Conservation (phyloP, 1,140 invertebrate species). For the Zaprionus kolodkinae region DNA sequence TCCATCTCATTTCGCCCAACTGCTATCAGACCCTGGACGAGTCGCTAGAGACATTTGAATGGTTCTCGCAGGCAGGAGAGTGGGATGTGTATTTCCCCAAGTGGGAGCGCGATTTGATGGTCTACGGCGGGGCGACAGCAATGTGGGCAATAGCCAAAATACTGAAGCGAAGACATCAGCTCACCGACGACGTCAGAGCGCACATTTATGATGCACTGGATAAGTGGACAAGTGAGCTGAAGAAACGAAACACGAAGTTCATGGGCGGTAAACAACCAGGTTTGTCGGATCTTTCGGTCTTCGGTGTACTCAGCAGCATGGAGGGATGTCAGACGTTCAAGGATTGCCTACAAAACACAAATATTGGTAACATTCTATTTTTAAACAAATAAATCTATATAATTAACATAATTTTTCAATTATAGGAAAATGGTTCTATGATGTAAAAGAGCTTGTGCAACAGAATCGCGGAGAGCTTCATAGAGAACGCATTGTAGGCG, state of each 20-base stretch:
- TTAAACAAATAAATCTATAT: not conserved
- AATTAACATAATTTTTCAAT: not conserved
- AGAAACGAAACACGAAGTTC: slow-evolving; percentile 89
- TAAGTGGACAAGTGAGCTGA: slow-evolving; percentile 90
- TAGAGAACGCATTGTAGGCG: slow-evolving; percentile 64
- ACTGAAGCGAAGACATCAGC: slow-evolving; percentile 93
- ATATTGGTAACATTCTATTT: slow-evolving; percentile 85
- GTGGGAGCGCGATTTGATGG: slow-evolving; percentile 93
- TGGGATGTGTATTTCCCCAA: slow-evolving; percentile 95
- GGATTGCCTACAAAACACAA: slow-evolving; percentile 91
- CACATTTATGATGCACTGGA: slow-evolving; percentile 96
- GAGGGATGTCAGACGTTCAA: slow-evolving; percentile 97
- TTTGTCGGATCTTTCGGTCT: slow-evolving; percentile 96
- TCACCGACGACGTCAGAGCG: slow-evolving; percentile 94
- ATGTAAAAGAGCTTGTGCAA: slow-evolving; percentile 85
- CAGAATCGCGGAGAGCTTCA: slow-evolving; percentile 84
- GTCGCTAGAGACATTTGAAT: slow-evolving; percentile 94
- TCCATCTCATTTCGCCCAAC: slow-evolving; percentile 98
- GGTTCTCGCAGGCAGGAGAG: slow-evolving; percentile 95
- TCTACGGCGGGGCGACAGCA: slow-evolving; percentile 96
- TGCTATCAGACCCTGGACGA: slow-evolving; percentile 95
- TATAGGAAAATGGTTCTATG: slow-evolving; percentile 85
- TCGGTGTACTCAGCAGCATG: slow-evolving; percentile 96
- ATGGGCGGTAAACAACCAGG: slow-evolving; percentile 94
- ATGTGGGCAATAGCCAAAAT: slow-evolving; percentile 97